Percentiles rank a stretch among this genome's conserved stretches.
phyloP scores from a whole-genome alignment of 2,888 invertebrate species.

The Drosophila niveifrons region DNA sequence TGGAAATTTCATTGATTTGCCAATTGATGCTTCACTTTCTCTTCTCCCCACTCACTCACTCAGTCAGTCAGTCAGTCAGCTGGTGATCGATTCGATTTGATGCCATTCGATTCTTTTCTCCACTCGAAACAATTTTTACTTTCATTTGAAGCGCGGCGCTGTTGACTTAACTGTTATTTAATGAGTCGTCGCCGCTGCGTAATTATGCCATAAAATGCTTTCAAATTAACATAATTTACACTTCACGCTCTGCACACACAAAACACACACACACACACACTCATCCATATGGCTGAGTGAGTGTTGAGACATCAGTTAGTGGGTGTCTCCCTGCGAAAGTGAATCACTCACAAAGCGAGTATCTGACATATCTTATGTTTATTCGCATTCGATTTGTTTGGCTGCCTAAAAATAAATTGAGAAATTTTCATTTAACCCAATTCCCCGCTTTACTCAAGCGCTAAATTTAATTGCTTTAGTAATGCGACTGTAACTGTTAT shows the following conservation, averaged over 20 bases:
- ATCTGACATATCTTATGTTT: constrained; percentile 13
- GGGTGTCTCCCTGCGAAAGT: constrained; percentile 39
- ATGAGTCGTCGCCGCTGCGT: constrained; percentile 50
- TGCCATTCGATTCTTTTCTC: constrained; percentile 43
- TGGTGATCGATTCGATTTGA: constrained; percentile 2
- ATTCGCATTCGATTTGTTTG: constrained; percentile 19
- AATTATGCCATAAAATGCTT: constrained; percentile 75
- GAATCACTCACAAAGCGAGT: constrained; percentile 43
- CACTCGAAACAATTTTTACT: constrained; percentile 57
- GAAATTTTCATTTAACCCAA: constrained; percentile 43
- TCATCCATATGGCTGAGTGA: constrained; percentile 1
- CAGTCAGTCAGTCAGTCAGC: not conserved
- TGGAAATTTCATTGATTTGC: constrained; percentile 43
- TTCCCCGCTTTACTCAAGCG: constrained; percentile 14
- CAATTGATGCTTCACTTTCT: constrained; percentile 51
- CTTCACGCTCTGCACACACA: constrained; percentile 40
- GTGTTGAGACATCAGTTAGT: constrained; percentile 15
- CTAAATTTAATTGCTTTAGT: constrained; percentile 34
- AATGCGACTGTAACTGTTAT: constrained; percentile 13
- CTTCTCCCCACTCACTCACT: not conserved
- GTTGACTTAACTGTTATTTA: constrained; percentile 70
- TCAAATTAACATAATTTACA: constrained; percentile 76
- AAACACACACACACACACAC: constrained; percentile 20
- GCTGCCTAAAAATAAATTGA: constrained; percentile 27
- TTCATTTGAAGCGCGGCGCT: constrained; percentile 53